Base-by-base conservation (phyloP, 2,797 vertebrate genomes). In the Spinibarbus caldwelli region DNA sequence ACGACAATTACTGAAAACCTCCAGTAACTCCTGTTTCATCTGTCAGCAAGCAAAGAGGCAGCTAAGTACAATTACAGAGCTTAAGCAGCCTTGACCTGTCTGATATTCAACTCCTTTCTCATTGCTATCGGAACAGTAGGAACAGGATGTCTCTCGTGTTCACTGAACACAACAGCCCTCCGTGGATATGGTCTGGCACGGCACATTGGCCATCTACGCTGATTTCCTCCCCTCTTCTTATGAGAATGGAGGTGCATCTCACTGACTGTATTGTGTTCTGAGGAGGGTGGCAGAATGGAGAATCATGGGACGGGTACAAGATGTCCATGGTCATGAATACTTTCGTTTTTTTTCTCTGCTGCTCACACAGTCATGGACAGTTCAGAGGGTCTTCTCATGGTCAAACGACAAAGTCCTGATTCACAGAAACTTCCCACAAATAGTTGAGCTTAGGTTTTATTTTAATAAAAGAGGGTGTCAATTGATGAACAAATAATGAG, bases 81-180 rank as follows among this genome's bases (percentile, higher is more conserved):
- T n/a, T 23, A 78, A 87, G 88, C 87, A 96, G 95, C 97, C 97
- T 97, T 97, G 97, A 97, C 89, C 89, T 90, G 82, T 77, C 89
- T 75, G 1, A 67, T 85, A 90, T 94, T 91, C 88, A 87, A 94
- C 96, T 96, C 95, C 95, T 92, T 80, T 26, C 17, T 45, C 45
- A 15, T 19, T 67, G 29, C 26, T 80, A 80, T 80, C 78, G 95
- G 93, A 92, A 92, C 88, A 6, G 77, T 82, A 57, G 83, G 96
- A 96, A 97, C 96, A 96, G 8, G 88, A 47, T 93, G 96, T 97
- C 94, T 96, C 94, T 88, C 85, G 34, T 93, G 72, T 84, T 89
- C 49, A 86, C 78, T 77, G 81, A 88, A 89, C 83, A 86, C 93
- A 95, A 92, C 78, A 90, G 90, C 91, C 90, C 90, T 91, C 77